Evolutionary conservation across 1,140 invertebrate species (phyloP), one percentile per base, ranked within the genome.

Genomic region (Galendromus occidentalis): DNA sequence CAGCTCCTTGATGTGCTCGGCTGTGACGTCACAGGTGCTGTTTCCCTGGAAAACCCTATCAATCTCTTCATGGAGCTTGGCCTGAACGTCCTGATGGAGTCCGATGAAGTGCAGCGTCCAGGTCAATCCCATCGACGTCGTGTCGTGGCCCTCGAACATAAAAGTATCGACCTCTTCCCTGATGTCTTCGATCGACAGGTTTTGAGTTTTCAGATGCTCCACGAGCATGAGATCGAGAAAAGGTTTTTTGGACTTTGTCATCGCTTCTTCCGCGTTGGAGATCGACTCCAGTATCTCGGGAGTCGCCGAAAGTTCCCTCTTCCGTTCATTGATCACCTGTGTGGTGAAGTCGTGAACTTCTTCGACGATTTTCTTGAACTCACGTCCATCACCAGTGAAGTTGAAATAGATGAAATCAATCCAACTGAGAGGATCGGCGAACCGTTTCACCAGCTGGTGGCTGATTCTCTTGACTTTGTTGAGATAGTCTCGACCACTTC

Each of bases 111-210:
- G 71, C 72, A 41, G 44, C 18, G 44, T 45, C 22, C 45, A 69
- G 41, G 68, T 70, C n/a, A 77, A 55, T 0, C 64, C 72, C 17
- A 72, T 69, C 9, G 75, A 72, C 6, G 79, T 80, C 44, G 79
- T 80, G 65, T 80, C 80, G 70, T 80, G 79, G 25, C 79, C 79
- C 82, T 92, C 89, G 74, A 94, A 93, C 87, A 92, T 91, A 70
- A 93, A 92, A 0, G 89, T 92, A 73, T 91, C 87, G 0, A 92
- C 88, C 81, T 91, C 87, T 76, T 91, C 87, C 69, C 87, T 85
- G 67, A 96, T 91, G 78, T 95, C 91, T 59, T 86, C 82, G 66
- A 92, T 86, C 39, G 82, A 85, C 42, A 95, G 82, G 0, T 83
- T 77, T 5, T 84, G 82, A 5, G 85, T 25, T 9, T 59, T 59